A percentile compares a stretch with the other conserved stretches of the same genome.
These are phyloP conservation scores for Pseudorectes ferrugineus DNA, from an alignment of 2,113 vertebrate species.

Conservation along the genomic window DNA sequence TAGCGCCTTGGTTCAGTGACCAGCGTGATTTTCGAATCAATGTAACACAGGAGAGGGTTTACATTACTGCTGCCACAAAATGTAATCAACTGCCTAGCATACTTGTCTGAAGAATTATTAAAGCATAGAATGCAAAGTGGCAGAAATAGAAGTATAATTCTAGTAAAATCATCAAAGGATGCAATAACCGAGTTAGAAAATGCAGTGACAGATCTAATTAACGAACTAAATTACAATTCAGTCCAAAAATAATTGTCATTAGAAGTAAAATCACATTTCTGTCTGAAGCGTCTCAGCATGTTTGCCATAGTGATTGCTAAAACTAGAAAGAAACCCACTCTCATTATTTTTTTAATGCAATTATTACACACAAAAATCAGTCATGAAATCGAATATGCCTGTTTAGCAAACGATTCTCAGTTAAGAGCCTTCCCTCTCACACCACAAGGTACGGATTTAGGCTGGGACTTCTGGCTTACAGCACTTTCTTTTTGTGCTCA, in stretches of 20 bases:
- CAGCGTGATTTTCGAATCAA: slow-evolving; percentile 3
- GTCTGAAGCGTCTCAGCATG: slow-evolving; percentile 5
- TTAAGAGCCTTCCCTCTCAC: neutral
- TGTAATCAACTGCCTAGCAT: neutral
- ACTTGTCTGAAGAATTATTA: slow-evolving; percentile 59
- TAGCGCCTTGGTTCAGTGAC: neutral
- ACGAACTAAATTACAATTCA: slow-evolving; percentile 46
- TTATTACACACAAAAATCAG: slow-evolving; percentile 21
- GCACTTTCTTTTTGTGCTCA: neutral
- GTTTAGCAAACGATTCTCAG: neutral
- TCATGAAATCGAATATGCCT: slow-evolving; percentile 50
- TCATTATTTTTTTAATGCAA: slow-evolving; percentile 39
- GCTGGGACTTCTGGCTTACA: neutral
- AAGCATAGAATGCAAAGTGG: slow-evolving; percentile 18
- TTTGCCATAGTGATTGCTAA: slow-evolving; percentile 6
- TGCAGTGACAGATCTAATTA: slow-evolving; percentile 50
- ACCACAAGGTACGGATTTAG: neutral
- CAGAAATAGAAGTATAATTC: slow-evolving; percentile 36
- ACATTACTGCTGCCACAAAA: slow-evolving; percentile 18
- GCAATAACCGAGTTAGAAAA: slow-evolving; percentile 44
- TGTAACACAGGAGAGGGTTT: neutral
- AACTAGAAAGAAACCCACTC: neutral
- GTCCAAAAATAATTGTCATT: slow-evolving; percentile 47
- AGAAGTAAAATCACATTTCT: slow-evolving; percentile 54
- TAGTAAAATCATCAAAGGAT: slow-evolving; percentile 25